Evolutionary conservation across 2,113 vertebrate species (phyloP), one percentile per base, ranked within the genome.

Genomic region (Apteryx mantelli): DNA sequence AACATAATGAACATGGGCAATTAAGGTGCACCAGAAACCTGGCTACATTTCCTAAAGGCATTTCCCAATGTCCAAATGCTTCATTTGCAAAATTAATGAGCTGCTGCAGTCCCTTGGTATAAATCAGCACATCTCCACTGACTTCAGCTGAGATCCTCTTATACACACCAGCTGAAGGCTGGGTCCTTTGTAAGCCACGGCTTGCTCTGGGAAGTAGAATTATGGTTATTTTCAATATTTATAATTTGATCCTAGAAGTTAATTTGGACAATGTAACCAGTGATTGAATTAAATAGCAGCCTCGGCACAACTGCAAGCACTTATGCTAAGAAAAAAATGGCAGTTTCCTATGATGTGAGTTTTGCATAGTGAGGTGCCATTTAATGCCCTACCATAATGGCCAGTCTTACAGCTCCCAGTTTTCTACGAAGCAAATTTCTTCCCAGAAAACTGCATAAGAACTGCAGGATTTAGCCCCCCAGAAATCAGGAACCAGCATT

Each of bases 21-120:
- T 96, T 96, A 96, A 97, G 90, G 93, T 96, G 95, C 93, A 96
- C 95, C 88, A 96, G 95, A 91, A 97, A 96, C 91, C 89, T 96
- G 91, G 95, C 93, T 97, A 93, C 93, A 86, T 94, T 96, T 96
- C 93, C 96, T 97, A 61, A 82, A 97, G 94, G 94, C 95, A 96
- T 96, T 96, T 96, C 85, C 87, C 85, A 91, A 80, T 96, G 95
- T 96, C 95, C 95, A 95, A 95, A 88, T 38, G 90, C 96, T 96
- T 91, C 87, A 95, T 97, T 96, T 97, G 96, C 90, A 96, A 96
- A 95, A 95, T 90, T 94, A 97, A 97, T 94, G 95, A 96, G 95
- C 93, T 94, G 68, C 79, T 88, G n/a, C 81, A n/a, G 50, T 96
- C 95, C 64, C 89, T 77, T 63, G 90, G 71, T 90, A 80, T 93